Evolutionary conservation across 1,140 invertebrate species (phyloP).

Genomic region (Chrysoperla carnea): DNA sequence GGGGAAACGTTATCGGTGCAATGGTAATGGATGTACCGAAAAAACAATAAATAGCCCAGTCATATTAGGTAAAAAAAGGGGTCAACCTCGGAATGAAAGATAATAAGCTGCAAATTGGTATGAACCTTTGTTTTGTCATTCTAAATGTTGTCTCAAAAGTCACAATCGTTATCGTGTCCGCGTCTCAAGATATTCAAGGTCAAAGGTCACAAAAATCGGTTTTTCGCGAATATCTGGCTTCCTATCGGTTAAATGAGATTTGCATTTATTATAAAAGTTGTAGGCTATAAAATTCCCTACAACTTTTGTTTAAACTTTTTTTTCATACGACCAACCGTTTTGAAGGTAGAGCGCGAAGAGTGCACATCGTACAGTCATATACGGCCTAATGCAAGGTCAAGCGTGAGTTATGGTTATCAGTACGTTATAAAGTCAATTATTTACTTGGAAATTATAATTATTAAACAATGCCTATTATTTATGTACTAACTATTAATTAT

Average conservation of each 20-base stretch:
- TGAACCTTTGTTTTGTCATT: no score
- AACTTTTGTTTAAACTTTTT: constrained; percentile 4
- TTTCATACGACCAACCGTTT: constrained; percentile 8
- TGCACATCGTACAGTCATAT: constrained; percentile 1
- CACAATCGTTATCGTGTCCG: constrained; percentile 4
- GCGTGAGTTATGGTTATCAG: constrained; percentile 1
- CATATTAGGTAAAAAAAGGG: neutral
- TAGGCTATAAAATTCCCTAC: constrained; percentile 8
- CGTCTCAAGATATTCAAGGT: constrained; percentile 6
- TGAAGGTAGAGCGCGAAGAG: constrained; percentile 4
- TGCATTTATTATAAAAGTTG: constrained; percentile 5
- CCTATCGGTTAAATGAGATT: constrained; percentile 5
- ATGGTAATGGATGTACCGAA: no score
- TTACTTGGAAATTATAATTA: no score
- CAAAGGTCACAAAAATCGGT: constrained; percentile 6
- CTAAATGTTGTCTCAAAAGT: constrained; percentile 5
- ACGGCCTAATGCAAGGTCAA: constrained; percentile 1
- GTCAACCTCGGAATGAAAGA: constrained; percentile 6
- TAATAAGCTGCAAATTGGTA: constrained; percentile 5
- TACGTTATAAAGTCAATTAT: neutral
- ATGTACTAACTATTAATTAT: constrained; percentile 4
- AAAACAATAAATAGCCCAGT: no score
- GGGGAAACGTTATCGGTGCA: no score
- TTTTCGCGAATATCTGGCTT: constrained; percentile 6
- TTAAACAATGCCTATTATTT: constrained; percentile 7